These are phyloP conservation scores for Ceratina calcarata DNA, from an alignment of 1,140 invertebrate species.

Conservation along the genomic window DNA sequence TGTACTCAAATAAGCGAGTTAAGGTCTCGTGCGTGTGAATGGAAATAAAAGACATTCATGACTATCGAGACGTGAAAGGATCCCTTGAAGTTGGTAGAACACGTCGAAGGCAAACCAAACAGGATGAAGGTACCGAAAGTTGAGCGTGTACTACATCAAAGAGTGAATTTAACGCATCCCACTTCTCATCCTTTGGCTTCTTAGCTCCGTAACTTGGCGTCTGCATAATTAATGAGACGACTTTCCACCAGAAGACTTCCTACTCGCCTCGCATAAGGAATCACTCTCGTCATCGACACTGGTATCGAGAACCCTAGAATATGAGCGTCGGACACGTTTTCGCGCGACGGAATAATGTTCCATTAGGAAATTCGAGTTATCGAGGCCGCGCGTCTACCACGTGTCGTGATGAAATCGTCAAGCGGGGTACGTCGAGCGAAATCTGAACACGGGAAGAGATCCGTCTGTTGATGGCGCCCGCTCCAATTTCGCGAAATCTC, in stretches of 20 bases:
- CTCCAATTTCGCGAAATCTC: constrained; percentile 5
- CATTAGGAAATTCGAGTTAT: not conserved
- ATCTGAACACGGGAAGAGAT: not conserved
- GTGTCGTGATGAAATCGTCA: not conserved
- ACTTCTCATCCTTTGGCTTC: not conserved
- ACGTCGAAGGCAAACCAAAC: not conserved
- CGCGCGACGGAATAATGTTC: not conserved
- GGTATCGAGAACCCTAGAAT: not conserved
- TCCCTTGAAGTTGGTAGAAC: too few species aligned
- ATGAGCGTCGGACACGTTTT: not conserved
- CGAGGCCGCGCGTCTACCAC: not conserved
- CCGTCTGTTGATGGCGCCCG: constrained; percentile 13
- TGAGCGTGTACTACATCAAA: not conserved
- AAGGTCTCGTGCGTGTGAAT: not conserved
- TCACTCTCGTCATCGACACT: not conserved
- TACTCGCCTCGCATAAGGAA: not conserved
- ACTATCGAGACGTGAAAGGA: not conserved
- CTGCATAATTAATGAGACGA: constrained; percentile 5
- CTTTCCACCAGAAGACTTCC: not conserved
- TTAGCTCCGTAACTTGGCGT: not conserved
- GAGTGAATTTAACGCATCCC: not conserved
- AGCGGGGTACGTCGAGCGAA: not conserved
- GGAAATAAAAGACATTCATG: not conserved
- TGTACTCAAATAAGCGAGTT: not conserved
- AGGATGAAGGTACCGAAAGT: not conserved